Conservation (phyloP, 2,888 invertebrate genomes). For the Noctuana brunneofusca region DNA sequence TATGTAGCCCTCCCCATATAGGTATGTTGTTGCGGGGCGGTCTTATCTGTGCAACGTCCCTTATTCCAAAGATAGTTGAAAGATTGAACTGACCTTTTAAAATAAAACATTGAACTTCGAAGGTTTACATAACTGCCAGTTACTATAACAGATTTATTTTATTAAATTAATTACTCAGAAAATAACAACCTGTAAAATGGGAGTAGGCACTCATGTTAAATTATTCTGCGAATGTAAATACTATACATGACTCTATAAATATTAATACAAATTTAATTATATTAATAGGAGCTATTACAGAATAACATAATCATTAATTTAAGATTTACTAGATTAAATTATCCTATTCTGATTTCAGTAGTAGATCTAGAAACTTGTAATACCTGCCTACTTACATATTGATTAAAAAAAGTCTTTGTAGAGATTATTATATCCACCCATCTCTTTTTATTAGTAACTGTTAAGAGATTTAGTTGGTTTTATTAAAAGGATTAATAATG, state of each 20-base stretch:
- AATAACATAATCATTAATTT: slow-evolving; percentile 80
- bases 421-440: slow-evolving; percentile 57
- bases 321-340: slow-evolving; percentile 72
- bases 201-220: slow-evolving; percentile 67
- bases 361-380: slow-evolving; percentile 67
- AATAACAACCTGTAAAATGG: slow-evolving; percentile 56
- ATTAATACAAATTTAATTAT: slow-evolving; percentile 70
- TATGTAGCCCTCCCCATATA: slow-evolving; percentile 54
- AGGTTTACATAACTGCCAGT: slow-evolving; percentile 71
- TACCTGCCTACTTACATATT: slow-evolving; percentile 58
- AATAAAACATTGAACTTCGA: slow-evolving; percentile 64
- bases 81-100: slow-evolving; percentile 65
- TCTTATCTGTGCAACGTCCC: slow-evolving; percentile 73
- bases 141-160: slow-evolving; percentile 47
- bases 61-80: slow-evolving; percentile 69
- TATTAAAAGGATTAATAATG: slow-evolving; percentile 68
- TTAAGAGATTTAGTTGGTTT: slow-evolving; percentile 61
- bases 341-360: slow-evolving; percentile 76
- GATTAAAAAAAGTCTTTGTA: slow-evolving; percentile 56
- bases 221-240: slow-evolving; percentile 73
- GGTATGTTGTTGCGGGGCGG: slow-evolving; percentile 47
- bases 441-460: slow-evolving; percentile 52
- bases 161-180: slow-evolving; percentile 5
- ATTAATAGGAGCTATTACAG: slow-evolving; percentile 76
- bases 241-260: slow-evolving; percentile 76